These are phyloP conservation scores for Frieseomelitta varia DNA, from an alignment of 1,140 invertebrate species.

Conservation along the genomic window DNA sequence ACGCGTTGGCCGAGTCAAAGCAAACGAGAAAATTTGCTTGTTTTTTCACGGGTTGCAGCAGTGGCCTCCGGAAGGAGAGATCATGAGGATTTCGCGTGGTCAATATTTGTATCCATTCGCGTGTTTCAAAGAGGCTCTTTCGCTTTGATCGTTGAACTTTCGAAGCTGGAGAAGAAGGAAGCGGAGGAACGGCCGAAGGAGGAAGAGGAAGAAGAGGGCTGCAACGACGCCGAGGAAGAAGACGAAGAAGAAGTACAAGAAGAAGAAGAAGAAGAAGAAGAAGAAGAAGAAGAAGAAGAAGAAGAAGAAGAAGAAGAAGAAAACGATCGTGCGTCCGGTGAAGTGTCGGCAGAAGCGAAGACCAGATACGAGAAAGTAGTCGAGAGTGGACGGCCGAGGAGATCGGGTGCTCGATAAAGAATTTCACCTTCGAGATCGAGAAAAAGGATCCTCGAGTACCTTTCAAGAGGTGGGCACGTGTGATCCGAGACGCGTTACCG, in stretches of 20 bases:
- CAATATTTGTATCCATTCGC: conserved; percentile 26
- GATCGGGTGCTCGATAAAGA: conserved; percentile 54
- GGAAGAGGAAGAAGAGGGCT: conserved; percentile 29
- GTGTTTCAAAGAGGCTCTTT: conserved; percentile 35
- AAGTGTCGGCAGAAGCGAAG: conserved; percentile 49
- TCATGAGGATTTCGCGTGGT: conserved; percentile 44
- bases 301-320: conserved; percentile 33
- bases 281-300: conserved; percentile 25
- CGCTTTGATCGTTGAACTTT: conserved; percentile 36
- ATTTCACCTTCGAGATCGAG: conserved; percentile 32
- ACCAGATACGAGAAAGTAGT: conserved; percentile 54
- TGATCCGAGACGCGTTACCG: not conserved
- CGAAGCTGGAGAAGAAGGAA: not conserved
- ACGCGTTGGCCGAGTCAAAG: conserved; percentile 9
- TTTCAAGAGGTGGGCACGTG: not conserved
- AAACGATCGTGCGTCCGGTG: conserved; percentile 47
- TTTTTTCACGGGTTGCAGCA: conserved; percentile 27
- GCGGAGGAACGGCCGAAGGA: conserved; percentile 21
- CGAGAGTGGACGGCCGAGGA: conserved; percentile 53
- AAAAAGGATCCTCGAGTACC: not conserved
- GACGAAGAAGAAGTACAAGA: conserved; percentile 22
- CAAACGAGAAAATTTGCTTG: conserved; percentile 38
- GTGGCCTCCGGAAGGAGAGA: conserved; percentile 22
- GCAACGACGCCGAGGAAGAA: conserved; percentile 27
- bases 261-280: conserved; percentile 28